Percentiles rank a stretch among this genome's conserved stretches.
Evolutionary conservation across 2,888 invertebrate species (phyloP).

Genomic region (Hydriomena furcata): DNA sequence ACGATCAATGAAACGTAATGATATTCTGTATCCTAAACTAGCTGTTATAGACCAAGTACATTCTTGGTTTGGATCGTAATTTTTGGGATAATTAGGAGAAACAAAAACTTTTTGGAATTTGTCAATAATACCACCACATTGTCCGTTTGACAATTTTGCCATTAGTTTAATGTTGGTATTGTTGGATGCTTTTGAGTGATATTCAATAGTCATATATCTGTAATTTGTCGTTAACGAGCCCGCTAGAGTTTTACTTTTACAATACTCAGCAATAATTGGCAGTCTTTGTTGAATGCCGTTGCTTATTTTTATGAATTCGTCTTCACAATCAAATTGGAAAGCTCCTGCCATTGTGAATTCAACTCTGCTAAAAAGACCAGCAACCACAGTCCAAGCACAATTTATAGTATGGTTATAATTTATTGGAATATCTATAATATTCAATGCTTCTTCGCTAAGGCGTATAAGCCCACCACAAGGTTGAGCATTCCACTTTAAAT

Average conservation of each 20-base stretch:
- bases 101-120: constrained; percentile 65
- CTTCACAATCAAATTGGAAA: constrained; percentile 54
- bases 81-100: constrained; percentile 85
- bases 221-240: constrained; percentile 73
- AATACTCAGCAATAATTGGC: constrained; percentile 84
- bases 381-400: constrained; percentile 88
- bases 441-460: constrained; percentile 47
- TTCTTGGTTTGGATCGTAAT: constrained; percentile 89
- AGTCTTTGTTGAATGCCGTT: constrained; percentile 77
- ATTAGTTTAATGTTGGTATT: constrained; percentile 53
- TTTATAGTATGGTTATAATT: constrained; percentile 78
- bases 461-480: constrained; percentile 87
- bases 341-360: constrained; percentile 62
- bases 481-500: constrained; percentile 61
- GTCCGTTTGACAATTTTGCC: constrained; percentile 67
- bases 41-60: constrained; percentile 90
- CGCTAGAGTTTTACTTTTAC: constrained; percentile 78
- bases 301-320: constrained; percentile 78
- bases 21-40: constrained; percentile 86
- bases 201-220: constrained; percentile 86
- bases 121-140: constrained; percentile 88
- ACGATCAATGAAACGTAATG: constrained; percentile 86
- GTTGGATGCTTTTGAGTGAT: constrained; percentile 80
- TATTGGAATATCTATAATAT: constrained; percentile 64
- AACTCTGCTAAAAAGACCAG: constrained; percentile 56